Percentiles rank a stretch among this genome's conserved stretches.
Evolutionary conservation across 2,888 invertebrate genomes (phyloP).

Genomic region (Idaea dimidiata): DNA sequence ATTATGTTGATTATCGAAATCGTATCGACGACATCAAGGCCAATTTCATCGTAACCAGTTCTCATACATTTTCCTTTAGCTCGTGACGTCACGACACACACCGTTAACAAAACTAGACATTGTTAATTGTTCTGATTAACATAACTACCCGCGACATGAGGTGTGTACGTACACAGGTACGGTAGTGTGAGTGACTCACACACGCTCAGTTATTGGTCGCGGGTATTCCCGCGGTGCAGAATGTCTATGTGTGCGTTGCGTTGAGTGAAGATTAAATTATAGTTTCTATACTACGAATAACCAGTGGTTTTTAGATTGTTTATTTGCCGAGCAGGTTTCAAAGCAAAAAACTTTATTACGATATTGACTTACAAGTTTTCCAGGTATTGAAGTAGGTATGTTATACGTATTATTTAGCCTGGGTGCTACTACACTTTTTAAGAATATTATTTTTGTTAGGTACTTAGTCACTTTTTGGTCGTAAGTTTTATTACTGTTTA

Average conservation of each 20-base stretch:
- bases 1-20: neutral
- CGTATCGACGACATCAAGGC: constrained; percentile 15
- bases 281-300: neutral
- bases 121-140: constrained; percentile 37
- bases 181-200: constrained; percentile 16
- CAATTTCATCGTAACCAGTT: constrained; percentile 18
- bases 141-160: constrained; percentile 35
- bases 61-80: constrained; percentile 25
- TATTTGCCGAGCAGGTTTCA: constrained; percentile 6
- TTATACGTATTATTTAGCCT: too few species aligned
- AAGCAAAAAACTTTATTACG: neutral
- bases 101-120: constrained; percentile 43
- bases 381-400: neutral
- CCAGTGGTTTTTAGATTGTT: constrained; percentile 30
- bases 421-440: too few species aligned
- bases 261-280: neutral
- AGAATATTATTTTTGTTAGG: too few species aligned
- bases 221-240: constrained; percentile 66
- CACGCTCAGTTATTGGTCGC: constrained; percentile 27
- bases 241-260: constrained; percentile 23
- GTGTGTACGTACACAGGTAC: constrained; percentile 22
- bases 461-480: too few species aligned
- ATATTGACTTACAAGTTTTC: neutral
- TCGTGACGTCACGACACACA: constrained; percentile 20
- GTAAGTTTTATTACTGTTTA: too few species aligned